Conservation (phyloP, 2,888 invertebrate species). For the Anodontia alba region DNA sequence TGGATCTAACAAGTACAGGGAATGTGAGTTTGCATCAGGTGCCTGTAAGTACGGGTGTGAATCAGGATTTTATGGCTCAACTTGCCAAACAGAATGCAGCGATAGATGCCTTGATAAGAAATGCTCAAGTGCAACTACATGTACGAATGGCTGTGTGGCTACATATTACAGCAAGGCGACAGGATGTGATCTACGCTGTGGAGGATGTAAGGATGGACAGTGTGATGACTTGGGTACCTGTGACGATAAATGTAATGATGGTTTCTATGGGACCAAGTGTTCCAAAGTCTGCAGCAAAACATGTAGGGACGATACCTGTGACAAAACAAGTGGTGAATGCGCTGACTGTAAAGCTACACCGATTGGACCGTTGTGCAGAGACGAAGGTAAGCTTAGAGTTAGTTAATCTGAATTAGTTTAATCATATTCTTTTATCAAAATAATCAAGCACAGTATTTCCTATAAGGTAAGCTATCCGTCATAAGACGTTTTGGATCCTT, state of each 20-base stretch:
- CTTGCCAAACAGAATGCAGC: conserved; percentile 31
- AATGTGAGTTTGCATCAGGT: conserved; percentile 35
- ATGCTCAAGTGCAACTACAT: conserved; percentile 28
- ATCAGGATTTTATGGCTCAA: conserved; percentile 33
- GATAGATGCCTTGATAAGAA: conserved; percentile 8
- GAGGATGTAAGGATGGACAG: conserved; percentile 24
- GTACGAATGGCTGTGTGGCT: conserved; percentile 30
- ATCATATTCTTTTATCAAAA: too few species aligned
- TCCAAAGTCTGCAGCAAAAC: conserved; percentile 26
- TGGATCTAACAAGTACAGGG: background rate
- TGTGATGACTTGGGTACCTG: conserved; percentile 37
- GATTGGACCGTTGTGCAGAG: conserved; percentile 32
- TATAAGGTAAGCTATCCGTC: too few species aligned
- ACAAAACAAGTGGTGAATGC: conserved; percentile 32
- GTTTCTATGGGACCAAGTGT: conserved; percentile 38
- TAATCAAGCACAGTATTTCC: too few species aligned
- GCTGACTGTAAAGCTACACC: conserved; percentile 35
- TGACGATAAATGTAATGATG: conserved; percentile 17
- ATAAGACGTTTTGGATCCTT: too few species aligned
- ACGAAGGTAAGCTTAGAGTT: too few species aligned
- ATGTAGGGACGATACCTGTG: conserved; percentile 40
- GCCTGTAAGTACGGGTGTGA: conserved; percentile 38
- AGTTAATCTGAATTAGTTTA: too few species aligned
- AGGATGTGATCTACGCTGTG: conserved; percentile 24
- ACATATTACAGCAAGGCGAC: conserved; percentile 28